Base-by-base conservation (phyloP, 2,797 vertebrate genomes). In the Babyrousa celebensis region DNA sequence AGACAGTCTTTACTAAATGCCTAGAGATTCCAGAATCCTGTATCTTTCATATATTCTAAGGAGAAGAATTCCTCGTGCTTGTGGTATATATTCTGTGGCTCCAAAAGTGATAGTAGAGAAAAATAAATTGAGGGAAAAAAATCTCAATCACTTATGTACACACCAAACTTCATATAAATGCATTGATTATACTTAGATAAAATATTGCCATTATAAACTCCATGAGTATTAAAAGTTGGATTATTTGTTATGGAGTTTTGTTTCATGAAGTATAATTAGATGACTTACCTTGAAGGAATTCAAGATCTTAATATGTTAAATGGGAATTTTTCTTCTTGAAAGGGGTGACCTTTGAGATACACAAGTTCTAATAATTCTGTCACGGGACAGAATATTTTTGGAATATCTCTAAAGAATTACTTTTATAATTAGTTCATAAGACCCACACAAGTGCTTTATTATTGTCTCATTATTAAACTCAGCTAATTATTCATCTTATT, bases 401-500 rank as follows among this genome's bases (percentile, higher is more conserved):
- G 72, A 85, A n/a, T 60, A 63, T 62, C 54, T 80, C 54, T 68
- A 20, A 85, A 80, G 17, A 89, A 56, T 74, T 58, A 62, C 12
- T 48, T 78, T 78, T 78, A 71, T 56, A 29, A 43, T 95, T 77
- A 83, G 84, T 77, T 67, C 58, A 7, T 77, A 70, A 68, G 60
- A 36, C 20, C 52, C 54, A 43, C 8, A 6, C 2, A 86, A 77
- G 54, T 40, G 3, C 32, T 87, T 83, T 68, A 40, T 71, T 77
- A 54, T 43, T 85, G 71, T 78, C 43, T 89, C n/a, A 54, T 48
- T 85, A 60, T 0, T 60, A n/a, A 74, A 79, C 10, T 85, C 56
- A 89, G 32, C 29, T 78, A 77, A 63, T 77, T 11, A 11, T 48
- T 56, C 43, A 18, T 18, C 7, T 0, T 67, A 21, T 93, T 85